A percentile compares a stretch with the other conserved stretches of the same genome.
Conservation (phyloP, 1,140 invertebrate genomes). For the Cyrtorhinus lividipennis region DNA sequence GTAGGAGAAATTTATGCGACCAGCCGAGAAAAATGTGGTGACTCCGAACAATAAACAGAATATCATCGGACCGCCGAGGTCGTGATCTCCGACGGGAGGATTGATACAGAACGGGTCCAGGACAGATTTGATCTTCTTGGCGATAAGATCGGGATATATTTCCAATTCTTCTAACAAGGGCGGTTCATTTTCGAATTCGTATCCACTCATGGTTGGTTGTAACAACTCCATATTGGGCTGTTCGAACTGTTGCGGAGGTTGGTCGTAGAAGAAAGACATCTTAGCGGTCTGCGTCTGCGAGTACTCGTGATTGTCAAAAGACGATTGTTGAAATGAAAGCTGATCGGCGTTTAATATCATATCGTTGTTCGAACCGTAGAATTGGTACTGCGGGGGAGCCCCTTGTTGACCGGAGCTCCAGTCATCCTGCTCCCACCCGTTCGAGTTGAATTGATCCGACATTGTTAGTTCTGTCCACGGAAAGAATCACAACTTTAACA, state of each 20-base stretch:
- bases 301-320: not conserved
- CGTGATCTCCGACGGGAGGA: conserved; percentile 71
- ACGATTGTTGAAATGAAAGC: conserved; percentile 22
- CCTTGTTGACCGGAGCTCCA: conserved; percentile 4
- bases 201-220: not conserved
- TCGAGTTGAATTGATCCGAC: not conserved
- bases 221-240: not conserved
- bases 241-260: not conserved
- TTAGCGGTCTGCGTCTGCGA: conserved; percentile 11
- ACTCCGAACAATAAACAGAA: conserved; percentile 83
- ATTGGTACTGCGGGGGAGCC: conserved; percentile 16
- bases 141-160: conserved; percentile 83
- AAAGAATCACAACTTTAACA: too few species aligned
- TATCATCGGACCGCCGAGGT: conserved; percentile 84
- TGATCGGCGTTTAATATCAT: conserved; percentile 22
- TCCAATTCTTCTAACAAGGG: conserved; percentile 78
- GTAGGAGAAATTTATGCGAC: conserved; percentile 76
- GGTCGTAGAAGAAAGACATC: conserved; percentile 21
- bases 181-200: conserved; percentile 47
- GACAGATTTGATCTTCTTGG: conserved; percentile 79
- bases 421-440: conserved; percentile 10
- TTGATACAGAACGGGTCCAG: conserved; percentile 74
- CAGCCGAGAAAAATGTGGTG: conserved; percentile 53
- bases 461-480: not conserved
- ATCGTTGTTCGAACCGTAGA: conserved; percentile 19